Evolutionary conservation across 2,888 invertebrate genomes (phyloP).

Genomic region (Oscheius myriophilus): DNA sequence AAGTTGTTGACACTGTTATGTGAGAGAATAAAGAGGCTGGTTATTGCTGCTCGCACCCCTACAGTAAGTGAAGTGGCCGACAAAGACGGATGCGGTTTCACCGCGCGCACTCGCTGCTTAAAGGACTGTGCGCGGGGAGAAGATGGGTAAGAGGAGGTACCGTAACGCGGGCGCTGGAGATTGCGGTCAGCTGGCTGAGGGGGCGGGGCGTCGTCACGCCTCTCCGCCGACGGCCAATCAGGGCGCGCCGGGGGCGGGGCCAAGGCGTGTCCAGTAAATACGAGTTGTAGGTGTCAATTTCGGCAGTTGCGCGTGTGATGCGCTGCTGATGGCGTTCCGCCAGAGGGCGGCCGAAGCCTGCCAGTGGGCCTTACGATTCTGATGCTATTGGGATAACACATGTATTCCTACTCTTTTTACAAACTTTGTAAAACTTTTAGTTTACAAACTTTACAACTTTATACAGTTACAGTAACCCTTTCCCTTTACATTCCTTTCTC

Average conservation of each 20-base stretch:
- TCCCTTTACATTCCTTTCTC: not conserved
- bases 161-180: slow-evolving; percentile 21
- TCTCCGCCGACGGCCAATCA: slow-evolving; percentile 20
- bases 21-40: slow-evolving; percentile 35
- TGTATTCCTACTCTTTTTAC: not conserved
- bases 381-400: not conserved
- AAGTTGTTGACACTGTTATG: slow-evolving; percentile 36
- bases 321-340: slow-evolving; percentile 24
- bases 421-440: too few species aligned
- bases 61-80: slow-evolving; percentile 29
- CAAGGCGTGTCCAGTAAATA: slow-evolving; percentile 32
- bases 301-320: slow-evolving; percentile 38
- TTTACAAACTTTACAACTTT: not conserved
- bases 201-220: slow-evolving; percentile 31
- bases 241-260: slow-evolving; percentile 19
- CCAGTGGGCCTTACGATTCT: not conserved
- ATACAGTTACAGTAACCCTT: too few species aligned
- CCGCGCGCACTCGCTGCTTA: not conserved
- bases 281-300: slow-evolving; percentile 58
- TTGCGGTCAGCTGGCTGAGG: slow-evolving; percentile 20
- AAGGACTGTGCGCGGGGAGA: slow-evolving; percentile 1
- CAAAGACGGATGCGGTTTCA: slow-evolving; percentile 26
- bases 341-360: too few species aligned
- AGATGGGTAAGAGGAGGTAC: slow-evolving; percentile 12
- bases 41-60: slow-evolving; percentile 29